Percentiles rank a stretch among this genome's conserved stretches.
Evolutionary conservation across 2,888 invertebrate species (phyloP).

Genomic region (Acleris cristana): DNA sequence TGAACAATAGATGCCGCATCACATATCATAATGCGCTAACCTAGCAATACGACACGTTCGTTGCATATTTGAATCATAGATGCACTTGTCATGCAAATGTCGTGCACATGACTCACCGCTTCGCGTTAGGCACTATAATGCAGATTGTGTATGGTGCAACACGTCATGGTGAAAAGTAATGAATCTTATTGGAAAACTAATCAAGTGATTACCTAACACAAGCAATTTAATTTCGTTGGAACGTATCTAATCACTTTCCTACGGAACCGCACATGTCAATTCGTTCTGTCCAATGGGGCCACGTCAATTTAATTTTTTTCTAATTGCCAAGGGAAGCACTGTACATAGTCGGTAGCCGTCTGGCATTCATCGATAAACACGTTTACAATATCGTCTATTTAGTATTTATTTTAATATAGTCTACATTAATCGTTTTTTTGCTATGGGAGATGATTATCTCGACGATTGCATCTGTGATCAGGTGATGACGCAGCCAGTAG

Average conservation of each 20-base stretch:
- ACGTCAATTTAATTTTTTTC: constrained; percentile 29
- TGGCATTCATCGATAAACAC: constrained; percentile 26
- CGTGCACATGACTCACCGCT: constrained; percentile 39
- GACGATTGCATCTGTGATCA: constrained; percentile 1
- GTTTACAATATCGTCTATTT: constrained; percentile 18
- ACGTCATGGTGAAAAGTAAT: constrained; percentile 32
- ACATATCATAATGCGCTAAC: constrained; percentile 28
- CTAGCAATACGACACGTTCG: constrained; percentile 35
- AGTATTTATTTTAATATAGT: neutral
- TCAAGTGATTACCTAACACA: constrained; percentile 16
- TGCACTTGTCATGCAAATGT: constrained; percentile 41
- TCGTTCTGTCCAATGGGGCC: neutral
- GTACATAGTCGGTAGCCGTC: constrained; percentile 21
- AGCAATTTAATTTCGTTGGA: constrained; percentile 10
- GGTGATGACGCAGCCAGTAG: constrained; percentile 17
- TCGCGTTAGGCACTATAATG: constrained; percentile 35
- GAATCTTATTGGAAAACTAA: constrained; percentile 26
- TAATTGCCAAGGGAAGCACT: constrained; percentile 10
- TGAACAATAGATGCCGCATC: constrained; percentile 7
- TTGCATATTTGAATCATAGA: constrained; percentile 37
- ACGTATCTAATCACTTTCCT: neutral
- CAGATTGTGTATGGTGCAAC: constrained; percentile 17
- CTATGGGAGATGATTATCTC: constrained; percentile 6
- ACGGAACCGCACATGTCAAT: constrained; percentile 18
- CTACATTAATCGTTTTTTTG: neutral